A percentile compares a stretch with the other conserved stretches of the same genome.
Evolutionary conservation across 2,888 invertebrate species (phyloP).

Genomic region (Tridacna gigas): DNA sequence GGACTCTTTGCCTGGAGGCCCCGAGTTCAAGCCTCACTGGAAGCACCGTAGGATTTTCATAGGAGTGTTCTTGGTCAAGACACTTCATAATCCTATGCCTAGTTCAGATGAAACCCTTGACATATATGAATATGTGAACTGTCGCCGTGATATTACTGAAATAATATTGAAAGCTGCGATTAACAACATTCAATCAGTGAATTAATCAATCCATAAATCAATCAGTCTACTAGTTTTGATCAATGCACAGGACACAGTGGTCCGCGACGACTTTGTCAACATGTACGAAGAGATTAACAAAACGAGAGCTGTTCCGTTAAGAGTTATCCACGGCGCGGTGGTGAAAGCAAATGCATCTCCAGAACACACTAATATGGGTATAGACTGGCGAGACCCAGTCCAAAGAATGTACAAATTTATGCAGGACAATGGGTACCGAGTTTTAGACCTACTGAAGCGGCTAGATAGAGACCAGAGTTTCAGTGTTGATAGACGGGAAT

Average conservation of each 20-base stretch:
- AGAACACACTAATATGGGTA: conserved; percentile 60
- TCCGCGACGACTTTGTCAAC: conserved; percentile 70
- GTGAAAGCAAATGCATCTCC: conserved; percentile 62
- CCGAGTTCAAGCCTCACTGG: too few species aligned
- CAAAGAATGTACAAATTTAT: conserved; percentile 75
- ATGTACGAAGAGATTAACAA: conserved; percentile 66
- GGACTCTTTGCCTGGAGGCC: too few species aligned
- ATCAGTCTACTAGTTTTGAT: too few species aligned
- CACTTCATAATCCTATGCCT: too few species aligned
- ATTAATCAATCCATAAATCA: too few species aligned
- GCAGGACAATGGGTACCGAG: conserved; percentile 74
- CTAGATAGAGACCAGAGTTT: conserved; percentile 75
- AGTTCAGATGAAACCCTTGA: too few species aligned
- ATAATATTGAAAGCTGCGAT: not conserved
- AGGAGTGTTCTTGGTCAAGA: too few species aligned
- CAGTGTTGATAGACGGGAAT: conserved; percentile 74
- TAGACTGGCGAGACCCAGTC: conserved; percentile 73
- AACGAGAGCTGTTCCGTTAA: conserved; percentile 57
- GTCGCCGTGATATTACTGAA: too few species aligned
- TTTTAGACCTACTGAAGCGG: conserved; percentile 77
- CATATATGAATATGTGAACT: too few species aligned
- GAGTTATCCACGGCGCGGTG: conserved; percentile 67
- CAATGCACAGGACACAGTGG: conserved; percentile 69
- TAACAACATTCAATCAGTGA: not conserved
- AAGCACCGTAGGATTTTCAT: too few species aligned